Conservation (phyloP, 2,113 vertebrate species). For the Sapayoa aenigma region DNA sequence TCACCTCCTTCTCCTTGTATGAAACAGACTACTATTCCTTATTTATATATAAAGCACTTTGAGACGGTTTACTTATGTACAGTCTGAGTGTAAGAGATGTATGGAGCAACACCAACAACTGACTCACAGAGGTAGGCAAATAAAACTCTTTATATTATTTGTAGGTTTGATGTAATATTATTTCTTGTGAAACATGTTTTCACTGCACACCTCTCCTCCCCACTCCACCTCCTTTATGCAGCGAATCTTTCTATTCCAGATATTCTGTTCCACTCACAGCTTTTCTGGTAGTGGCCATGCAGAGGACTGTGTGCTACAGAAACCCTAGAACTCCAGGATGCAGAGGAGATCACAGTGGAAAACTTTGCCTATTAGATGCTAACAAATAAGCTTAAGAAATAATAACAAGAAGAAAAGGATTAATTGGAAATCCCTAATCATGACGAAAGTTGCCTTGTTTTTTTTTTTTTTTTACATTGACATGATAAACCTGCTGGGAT, state of each 20-base stretch:
- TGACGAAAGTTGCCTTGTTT: background rate
- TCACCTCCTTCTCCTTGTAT: background rate
- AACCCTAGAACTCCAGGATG: background rate
- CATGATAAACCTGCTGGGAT: background rate
- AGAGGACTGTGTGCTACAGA: background rate
- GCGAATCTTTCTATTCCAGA: background rate
- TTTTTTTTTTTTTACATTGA: background rate
- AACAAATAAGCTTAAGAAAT: background rate
- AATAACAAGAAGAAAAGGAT: background rate
- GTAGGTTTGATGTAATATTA: background rate
- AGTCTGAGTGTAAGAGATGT: background rate
- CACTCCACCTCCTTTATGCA: background rate
- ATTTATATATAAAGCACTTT: background rate
- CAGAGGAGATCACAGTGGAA: background rate
- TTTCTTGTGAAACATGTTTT: background rate
- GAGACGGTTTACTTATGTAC: background rate
- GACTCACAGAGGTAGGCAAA: background rate
- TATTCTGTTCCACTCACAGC: background rate
- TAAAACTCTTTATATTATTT: background rate
- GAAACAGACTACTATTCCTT: background rate
- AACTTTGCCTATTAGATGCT: background rate
- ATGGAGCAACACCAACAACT: background rate
- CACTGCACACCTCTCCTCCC: background rate
- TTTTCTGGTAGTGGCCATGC: background rate
- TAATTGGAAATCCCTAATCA: background rate